Evolutionary conservation across 2,797 vertebrate genomes (phyloP).

Genomic region (Gallirallus australis): DNA sequence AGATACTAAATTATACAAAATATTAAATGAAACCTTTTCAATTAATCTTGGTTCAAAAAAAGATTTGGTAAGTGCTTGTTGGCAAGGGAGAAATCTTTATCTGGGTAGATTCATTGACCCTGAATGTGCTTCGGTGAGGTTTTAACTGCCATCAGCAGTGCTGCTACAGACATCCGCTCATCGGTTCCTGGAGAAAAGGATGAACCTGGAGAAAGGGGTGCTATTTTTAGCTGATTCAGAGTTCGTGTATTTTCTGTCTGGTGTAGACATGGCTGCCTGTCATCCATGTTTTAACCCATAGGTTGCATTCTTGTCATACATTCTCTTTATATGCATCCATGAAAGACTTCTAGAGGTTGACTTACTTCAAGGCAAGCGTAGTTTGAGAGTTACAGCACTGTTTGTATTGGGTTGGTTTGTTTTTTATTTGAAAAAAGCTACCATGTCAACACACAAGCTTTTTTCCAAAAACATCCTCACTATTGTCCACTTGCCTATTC

Average conservation of each 20-base stretch:
- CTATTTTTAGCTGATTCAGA: slow-evolving; percentile 3
- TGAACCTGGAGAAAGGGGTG: background rate
- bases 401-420: background rate
- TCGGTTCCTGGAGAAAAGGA: background rate
- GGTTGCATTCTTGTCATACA: background rate
- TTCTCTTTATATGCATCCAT: background rate
- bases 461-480: background rate
- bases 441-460: background rate
- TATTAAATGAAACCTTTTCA: background rate
- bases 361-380: background rate
- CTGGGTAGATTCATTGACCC: background rate
- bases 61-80: background rate
- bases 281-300: background rate
- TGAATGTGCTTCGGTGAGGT: background rate
- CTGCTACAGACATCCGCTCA: background rate
- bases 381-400: background rate
- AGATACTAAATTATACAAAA: background rate
- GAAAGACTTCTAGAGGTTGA: background rate
- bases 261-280: background rate
- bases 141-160: background rate
- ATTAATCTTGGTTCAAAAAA: background rate
- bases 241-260: background rate
- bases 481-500: background rate
- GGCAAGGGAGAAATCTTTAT: background rate
- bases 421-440: background rate